Percentiles rank a stretch among this genome's conserved stretches.
phyloP scores from a whole-genome alignment of 1,140 invertebrate genomes.

The Phymastichus coffea region DNA sequence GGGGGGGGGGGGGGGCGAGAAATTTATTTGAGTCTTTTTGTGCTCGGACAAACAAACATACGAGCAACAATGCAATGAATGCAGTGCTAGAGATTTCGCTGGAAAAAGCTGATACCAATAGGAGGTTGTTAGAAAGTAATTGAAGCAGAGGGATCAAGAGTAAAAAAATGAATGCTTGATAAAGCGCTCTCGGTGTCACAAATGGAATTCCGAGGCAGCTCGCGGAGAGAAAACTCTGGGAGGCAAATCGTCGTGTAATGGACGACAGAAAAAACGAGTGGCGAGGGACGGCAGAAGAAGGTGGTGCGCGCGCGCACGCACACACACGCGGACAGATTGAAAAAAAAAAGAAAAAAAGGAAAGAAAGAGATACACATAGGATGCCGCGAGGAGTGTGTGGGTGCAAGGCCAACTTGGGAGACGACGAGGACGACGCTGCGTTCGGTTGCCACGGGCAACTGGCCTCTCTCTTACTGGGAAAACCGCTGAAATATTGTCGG shows the following conservation, averaged over 20 bases:
- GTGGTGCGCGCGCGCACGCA: no score
- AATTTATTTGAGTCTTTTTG: no score
- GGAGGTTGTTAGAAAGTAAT: neutral
- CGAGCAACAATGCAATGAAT: no score
- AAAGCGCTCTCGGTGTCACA: neutral
- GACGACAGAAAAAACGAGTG: constrained; percentile 40
- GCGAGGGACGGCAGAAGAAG: no score
- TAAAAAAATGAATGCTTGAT: no score
- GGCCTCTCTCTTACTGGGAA: constrained; percentile 26
- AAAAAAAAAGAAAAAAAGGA: constrained; percentile 30
- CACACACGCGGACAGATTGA: constrained; percentile 28
- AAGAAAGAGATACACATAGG: no score
- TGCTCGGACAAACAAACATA: no score
- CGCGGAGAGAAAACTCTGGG: constrained; percentile 24
- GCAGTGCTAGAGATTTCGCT: neutral
- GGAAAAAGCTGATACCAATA: neutral
- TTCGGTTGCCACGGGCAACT: constrained; percentile 48
- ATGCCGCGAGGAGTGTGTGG: no score
- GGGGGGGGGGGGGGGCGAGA: no score
- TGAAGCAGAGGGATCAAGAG: no score
- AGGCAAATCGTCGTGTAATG: constrained; percentile 45
- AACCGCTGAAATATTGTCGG: constrained; percentile 49
- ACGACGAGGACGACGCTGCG: constrained; percentile 21
- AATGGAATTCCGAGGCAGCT: constrained; percentile 15
- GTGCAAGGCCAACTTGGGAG: constrained; percentile 32